Conservation (phyloP, 2,113 vertebrate genomes). For the Cyphomyrus plagiostoma region DNA sequence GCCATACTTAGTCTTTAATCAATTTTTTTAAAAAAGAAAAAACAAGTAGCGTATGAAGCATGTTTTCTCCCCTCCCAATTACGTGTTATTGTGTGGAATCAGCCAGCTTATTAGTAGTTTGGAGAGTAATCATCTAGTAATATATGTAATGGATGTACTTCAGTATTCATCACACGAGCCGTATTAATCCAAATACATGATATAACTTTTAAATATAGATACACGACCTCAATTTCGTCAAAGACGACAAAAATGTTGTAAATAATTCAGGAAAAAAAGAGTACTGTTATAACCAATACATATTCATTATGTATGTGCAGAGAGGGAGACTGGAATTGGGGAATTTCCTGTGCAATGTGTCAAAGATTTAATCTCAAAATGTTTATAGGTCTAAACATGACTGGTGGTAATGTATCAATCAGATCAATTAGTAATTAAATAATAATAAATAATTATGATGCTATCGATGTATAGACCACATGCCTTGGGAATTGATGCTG, state of each 20-base stretch:
- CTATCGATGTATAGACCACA: background rate
- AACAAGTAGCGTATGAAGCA: background rate
- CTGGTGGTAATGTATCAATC: background rate
- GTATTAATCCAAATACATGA: background rate
- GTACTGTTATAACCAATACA: background rate
- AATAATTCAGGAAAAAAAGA: background rate
- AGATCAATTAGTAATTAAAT: background rate
- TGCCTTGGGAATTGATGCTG: background rate
- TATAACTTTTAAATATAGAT: background rate
- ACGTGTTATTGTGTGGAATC: background rate
- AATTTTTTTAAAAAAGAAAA: background rate
- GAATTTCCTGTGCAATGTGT: background rate
- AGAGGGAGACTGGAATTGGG: background rate
- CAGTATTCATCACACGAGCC: background rate
- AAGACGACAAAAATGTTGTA: background rate
- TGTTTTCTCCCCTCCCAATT: background rate
- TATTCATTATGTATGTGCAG: background rate
- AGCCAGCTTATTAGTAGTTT: background rate
- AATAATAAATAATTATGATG: background rate
- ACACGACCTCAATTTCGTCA: background rate
- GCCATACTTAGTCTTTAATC: background rate
- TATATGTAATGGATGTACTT: background rate
- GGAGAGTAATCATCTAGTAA: background rate
- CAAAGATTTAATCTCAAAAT: background rate
- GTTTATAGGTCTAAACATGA: background rate